These are phyloP conservation scores for Beroe ovata DNA, from an alignment of 37 sponge, comb jelly and placozoan species.

Conservation along the genomic window DNA sequence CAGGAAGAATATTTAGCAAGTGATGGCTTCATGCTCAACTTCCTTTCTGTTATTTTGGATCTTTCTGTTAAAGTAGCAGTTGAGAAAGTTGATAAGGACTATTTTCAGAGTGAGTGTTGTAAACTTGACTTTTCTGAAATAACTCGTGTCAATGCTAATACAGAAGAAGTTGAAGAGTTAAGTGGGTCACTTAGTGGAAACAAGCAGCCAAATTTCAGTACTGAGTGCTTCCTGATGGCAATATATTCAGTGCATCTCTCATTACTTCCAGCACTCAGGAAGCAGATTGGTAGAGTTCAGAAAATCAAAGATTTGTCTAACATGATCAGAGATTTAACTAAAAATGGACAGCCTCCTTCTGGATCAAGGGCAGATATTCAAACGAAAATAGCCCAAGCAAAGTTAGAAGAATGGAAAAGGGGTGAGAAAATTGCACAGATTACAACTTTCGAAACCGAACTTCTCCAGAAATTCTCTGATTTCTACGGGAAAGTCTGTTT, in stretches of 20 bases:
- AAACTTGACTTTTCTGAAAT: constrained; percentile 21
- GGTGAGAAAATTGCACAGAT: constrained; percentile 53
- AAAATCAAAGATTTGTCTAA: constrained; percentile 71
- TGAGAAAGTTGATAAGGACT: constrained; percentile 71
- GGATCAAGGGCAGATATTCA: constrained; percentile 2
- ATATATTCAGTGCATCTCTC: constrained; percentile 77
- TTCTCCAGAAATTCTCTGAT: constrained; percentile 36
- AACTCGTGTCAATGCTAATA: constrained; percentile 28
- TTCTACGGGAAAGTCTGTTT: constrained; percentile 37
- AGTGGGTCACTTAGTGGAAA: not conserved
- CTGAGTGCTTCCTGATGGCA: constrained; percentile 93
- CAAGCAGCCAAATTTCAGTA: constrained; percentile 80
- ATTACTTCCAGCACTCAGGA: constrained; percentile 71
- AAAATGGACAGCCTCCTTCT: not conserved
- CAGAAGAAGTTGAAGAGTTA: constrained; percentile 20
- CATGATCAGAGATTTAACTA: not conserved
- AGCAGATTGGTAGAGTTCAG: constrained; percentile 61
- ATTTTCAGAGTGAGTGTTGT: constrained; percentile 2
- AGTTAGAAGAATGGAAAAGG: constrained; percentile 26
- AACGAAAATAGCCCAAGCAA: constrained; percentile 31
- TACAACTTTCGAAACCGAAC: constrained; percentile 40
- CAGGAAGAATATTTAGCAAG: constrained; percentile 40
- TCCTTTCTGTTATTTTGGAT: constrained; percentile 76
- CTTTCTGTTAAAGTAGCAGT: constrained; percentile 78
- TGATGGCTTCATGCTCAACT: constrained; percentile 82